Percentiles rank a stretch among this genome's conserved stretches.
Evolutionary conservation across 2,888 invertebrate species (phyloP).

Genomic region (Lamellibrachia columna): DNA sequence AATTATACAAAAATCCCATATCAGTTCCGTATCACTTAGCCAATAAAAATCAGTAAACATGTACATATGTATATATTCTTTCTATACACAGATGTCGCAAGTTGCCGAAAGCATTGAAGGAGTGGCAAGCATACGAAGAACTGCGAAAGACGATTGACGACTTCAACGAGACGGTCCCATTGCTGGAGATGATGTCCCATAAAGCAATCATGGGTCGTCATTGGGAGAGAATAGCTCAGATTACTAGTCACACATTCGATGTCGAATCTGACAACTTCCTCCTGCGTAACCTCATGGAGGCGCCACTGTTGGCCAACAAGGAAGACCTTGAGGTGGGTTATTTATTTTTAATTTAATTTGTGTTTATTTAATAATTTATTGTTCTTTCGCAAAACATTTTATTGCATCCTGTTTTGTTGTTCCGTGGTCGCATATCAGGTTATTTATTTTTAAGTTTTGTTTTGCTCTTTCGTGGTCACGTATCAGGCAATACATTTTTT

Average conservation of each 20-base stretch:
- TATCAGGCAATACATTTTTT: no score
- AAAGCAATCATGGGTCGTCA: slow-evolving; percentile 97
- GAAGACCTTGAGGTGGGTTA: slow-evolving; percentile 88
- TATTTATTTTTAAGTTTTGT: no score
- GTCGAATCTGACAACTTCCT: slow-evolving; percentile 94
- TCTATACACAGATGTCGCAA: slow-evolving; percentile 81
- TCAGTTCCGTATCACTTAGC: background rate
- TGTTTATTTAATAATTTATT: background rate
- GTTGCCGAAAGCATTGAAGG: slow-evolving; percentile 86
- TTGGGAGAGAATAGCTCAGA: slow-evolving; percentile 94
- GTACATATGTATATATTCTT: background rate
- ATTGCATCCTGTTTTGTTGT: background rate
- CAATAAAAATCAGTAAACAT: background rate
- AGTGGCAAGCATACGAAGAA: slow-evolving; percentile 97
- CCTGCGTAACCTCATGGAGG: slow-evolving; percentile 91
- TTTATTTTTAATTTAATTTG: background rate
- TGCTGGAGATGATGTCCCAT: slow-evolving; percentile 94
- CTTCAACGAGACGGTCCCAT: slow-evolving; percentile 96
- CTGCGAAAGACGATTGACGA: slow-evolving; percentile 96
- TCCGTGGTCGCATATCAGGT: background rate
- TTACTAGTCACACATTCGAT: slow-evolving; percentile 88
- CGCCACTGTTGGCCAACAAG: slow-evolving; percentile 88
- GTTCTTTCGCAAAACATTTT: background rate
- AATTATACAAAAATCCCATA: background rate
- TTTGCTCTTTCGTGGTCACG: no score